Conservation (phyloP, 2,113 vertebrate genomes). For the Elaphurus davidianus region DNA sequence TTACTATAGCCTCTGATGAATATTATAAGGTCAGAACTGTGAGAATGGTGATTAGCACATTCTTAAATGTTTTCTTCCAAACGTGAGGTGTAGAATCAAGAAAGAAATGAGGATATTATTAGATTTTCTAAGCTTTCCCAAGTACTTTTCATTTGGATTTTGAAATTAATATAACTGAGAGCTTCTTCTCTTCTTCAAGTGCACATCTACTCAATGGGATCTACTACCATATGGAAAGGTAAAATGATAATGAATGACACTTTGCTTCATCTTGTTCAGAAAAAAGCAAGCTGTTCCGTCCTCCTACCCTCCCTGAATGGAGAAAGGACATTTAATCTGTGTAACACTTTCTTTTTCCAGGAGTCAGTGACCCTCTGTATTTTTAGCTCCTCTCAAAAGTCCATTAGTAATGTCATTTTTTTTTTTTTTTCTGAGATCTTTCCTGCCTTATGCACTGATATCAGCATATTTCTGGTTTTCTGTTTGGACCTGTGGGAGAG, state of each 20-base stretch:
- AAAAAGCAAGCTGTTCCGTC: neutral
- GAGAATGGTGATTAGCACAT: neutral
- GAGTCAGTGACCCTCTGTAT: constrained; percentile 45
- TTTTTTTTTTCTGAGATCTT: neutral
- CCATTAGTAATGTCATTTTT: constrained; percentile 47
- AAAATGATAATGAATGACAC: neutral
- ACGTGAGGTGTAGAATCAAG: neutral
- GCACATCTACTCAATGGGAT: neutral
- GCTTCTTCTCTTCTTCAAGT: neutral
- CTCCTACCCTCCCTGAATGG: neutral
- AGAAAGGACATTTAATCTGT: constrained; percentile 64
- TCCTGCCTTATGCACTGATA: constrained; percentile 4
- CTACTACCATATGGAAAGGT: neutral
- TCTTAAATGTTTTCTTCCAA: neutral
- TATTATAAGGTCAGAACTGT: neutral
- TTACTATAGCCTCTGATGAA: neutral
- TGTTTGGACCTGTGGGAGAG: neutral
- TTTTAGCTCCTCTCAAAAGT: constrained; percentile 71
- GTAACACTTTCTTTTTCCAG: constrained; percentile 45
- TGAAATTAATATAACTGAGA: neutral
- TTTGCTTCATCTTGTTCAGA: neutral
- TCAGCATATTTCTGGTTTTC: constrained; percentile 25
- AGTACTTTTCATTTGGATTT: neutral
- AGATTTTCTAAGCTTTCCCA: neutral
- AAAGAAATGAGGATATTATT: neutral